Percentiles rank a stretch among this genome's conserved stretches.
Conservation (phyloP, 2,113 vertebrate species). For the Spilogale gracilis region DNA sequence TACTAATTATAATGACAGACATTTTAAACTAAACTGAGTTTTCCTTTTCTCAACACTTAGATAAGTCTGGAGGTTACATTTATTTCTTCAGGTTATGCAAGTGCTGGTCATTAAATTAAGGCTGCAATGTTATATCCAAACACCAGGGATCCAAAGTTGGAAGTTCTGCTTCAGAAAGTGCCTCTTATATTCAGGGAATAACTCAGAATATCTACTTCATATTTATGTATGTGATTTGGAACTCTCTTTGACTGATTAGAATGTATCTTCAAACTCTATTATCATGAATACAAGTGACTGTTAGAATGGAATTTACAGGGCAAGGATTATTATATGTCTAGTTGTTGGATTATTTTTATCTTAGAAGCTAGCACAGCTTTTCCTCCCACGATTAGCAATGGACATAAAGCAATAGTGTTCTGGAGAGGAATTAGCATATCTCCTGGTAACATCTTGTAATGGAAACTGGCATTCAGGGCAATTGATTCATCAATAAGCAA, state of each 20-base stretch:
- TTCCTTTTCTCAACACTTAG: conserved; percentile 28
- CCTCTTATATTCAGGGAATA: conserved; percentile 42
- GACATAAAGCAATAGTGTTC: neutral
- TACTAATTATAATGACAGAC: conserved; percentile 16
- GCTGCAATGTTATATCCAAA: neutral
- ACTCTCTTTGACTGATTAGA: conserved; percentile 59
- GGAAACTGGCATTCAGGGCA: conserved; percentile 57
- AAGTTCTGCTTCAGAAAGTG: conserved; percentile 40
- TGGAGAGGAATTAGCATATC: conserved; percentile 63
- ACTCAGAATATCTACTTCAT: conserved; percentile 37
- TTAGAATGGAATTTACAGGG: conserved; percentile 49
- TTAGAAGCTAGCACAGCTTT: conserved; percentile 61
- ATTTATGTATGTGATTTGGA: conserved; percentile 50
- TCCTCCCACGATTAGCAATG: conserved; percentile 59
- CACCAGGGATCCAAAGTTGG: neutral
- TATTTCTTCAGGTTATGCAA: conserved; percentile 37
- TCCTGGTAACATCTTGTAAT: conserved; percentile 63
- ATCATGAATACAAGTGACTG: conserved; percentile 31
- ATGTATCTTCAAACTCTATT: conserved; percentile 42
- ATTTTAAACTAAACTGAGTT: conserved; percentile 24
- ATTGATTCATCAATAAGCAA: conserved; percentile 75
- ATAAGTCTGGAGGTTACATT: conserved; percentile 34
- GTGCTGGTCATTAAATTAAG: conserved; percentile 61
- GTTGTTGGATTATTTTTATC: conserved; percentile 66
- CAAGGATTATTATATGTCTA: conserved; percentile 60